Conservation (phyloP, 2,888 invertebrate genomes). For the Cataglyphis albicans region DNA sequence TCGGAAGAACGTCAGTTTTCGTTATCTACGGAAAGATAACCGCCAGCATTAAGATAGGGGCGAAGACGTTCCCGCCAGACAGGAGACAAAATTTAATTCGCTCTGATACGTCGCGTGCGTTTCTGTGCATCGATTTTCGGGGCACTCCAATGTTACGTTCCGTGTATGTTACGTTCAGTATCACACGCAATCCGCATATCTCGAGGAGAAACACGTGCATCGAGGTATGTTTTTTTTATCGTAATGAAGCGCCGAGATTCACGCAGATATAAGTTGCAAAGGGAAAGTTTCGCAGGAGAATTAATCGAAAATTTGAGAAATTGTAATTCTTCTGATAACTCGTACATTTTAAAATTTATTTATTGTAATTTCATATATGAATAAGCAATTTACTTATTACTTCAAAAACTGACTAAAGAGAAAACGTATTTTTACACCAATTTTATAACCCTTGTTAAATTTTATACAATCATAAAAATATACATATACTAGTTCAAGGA, state of each 20-base stretch:
- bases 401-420: neutral
- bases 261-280: neutral
- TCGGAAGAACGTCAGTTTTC: conserved; percentile 78
- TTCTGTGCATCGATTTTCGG: conserved; percentile 45
- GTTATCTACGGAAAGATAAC: conserved; percentile 78
- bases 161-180: too few relatives aligned
- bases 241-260: conserved; percentile 21
- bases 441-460: neutral
- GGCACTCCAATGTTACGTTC: conserved; percentile 31
- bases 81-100: conserved; percentile 78
- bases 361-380: neutral
- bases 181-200: neutral
- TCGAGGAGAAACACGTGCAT: conserved; percentile 14
- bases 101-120: conserved; percentile 58
- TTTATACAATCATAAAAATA: neutral
- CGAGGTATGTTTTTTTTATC: conserved; percentile 23
- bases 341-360: neutral
- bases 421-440: neutral
- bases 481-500: neutral
- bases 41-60: conserved; percentile 60
- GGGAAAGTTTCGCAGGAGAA: neutral
- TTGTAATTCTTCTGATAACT: conserved; percentile 1
- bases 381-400: neutral
- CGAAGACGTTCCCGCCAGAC: conserved; percentile 59
- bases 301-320: conserved; percentile 3